Percentiles rank a stretch among this genome's conserved stretches.
phyloP scores from a whole-genome alignment of 1,140 invertebrate genomes.

The Littorina saxatilis region DNA sequence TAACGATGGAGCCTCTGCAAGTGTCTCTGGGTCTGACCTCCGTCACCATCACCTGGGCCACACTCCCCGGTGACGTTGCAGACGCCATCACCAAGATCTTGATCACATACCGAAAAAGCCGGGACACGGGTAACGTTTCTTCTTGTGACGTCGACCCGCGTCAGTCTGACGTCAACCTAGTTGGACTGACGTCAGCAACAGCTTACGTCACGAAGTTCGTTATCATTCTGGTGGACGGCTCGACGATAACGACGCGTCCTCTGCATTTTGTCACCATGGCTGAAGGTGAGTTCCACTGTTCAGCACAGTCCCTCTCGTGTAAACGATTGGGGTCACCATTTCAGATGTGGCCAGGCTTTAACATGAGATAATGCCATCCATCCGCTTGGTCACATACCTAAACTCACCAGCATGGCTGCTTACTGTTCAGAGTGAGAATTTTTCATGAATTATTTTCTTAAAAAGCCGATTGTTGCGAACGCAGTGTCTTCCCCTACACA shows the following conservation, averaged over 20 bases:
- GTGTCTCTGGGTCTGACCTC: constrained; percentile 21
- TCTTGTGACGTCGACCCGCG: not conserved
- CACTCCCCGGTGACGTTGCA: constrained; percentile 10
- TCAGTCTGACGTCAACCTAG: constrained; percentile 11
- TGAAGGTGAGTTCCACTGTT: not conserved
- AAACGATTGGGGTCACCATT: too few relatives aligned
- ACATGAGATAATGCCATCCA: too few relatives aligned
- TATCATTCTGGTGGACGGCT: constrained; percentile 26
- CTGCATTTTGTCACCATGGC: constrained; percentile 43
- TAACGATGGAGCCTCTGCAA: constrained; percentile 10
- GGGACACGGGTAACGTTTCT: not conserved
- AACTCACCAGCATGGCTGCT: too few relatives aligned
- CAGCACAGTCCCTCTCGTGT: too few relatives aligned
- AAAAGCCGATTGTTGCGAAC: too few relatives aligned
- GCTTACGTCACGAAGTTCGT: constrained; percentile 33
- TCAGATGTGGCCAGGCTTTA: too few relatives aligned
- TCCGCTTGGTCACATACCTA: too few relatives aligned
- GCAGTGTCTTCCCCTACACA: too few relatives aligned
- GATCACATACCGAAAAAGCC: constrained; percentile 18
- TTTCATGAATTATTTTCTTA: too few relatives aligned
- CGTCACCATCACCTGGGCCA: constrained; percentile 23
- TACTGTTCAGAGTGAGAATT: too few relatives aligned
- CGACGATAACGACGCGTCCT: not conserved
- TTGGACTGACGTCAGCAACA: constrained; percentile 29
- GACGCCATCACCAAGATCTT: not conserved